phyloP scores from a whole-genome alignment of 2,888 invertebrate genomes.

The Patella depressa region DNA sequence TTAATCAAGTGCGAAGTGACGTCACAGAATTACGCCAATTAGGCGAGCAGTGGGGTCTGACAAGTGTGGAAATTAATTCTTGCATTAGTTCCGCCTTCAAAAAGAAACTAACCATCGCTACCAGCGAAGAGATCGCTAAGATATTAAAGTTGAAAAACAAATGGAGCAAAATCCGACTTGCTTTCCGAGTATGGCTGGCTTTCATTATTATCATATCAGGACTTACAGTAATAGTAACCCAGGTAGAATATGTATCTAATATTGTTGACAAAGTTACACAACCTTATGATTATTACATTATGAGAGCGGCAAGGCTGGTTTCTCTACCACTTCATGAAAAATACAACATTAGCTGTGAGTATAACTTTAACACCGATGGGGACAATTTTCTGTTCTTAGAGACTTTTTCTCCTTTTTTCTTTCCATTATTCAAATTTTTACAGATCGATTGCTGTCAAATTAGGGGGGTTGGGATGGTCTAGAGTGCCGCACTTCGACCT shows the following conservation, averaged over 20 bases:
- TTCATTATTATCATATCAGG: background rate
- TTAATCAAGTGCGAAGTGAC: background rate
- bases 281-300: background rate
- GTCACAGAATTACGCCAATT: slow-evolving; percentile 5
- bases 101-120: background rate
- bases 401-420: too few species aligned
- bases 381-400: too few species aligned
- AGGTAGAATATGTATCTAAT: background rate
- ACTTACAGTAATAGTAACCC: background rate
- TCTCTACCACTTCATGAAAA: background rate
- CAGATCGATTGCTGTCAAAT: too few species aligned
- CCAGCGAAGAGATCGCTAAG: background rate
- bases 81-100: background rate
- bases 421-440: too few species aligned
- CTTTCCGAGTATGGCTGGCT: background rate
- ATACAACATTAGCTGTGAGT: slow-evolving; percentile 1
- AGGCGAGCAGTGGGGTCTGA: background rate
- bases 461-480: too few species aligned
- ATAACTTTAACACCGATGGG: background rate
- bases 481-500: too few species aligned
- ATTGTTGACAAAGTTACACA: background rate
- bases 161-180: background rate
- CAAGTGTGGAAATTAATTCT: background rate
- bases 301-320: background rate
- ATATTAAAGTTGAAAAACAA: background rate